Evolutionary conservation across 2,113 vertebrate species (phyloP).

Genomic region (Urocitellus parryii): DNA sequence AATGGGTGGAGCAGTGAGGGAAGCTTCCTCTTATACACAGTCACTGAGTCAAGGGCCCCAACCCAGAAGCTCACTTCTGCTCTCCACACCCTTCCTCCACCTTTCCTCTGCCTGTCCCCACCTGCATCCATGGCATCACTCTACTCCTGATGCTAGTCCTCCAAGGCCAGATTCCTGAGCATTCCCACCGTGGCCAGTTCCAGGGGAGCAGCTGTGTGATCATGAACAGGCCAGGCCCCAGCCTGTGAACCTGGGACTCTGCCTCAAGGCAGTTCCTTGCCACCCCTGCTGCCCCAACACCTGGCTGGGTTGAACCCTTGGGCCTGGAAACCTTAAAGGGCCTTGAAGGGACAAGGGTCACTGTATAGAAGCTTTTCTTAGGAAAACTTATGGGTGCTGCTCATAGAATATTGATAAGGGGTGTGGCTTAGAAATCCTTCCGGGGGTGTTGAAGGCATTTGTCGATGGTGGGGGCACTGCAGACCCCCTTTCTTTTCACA

Average conservation of each 20-base stretch:
- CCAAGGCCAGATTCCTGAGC: background rate
- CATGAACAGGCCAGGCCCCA: background rate
- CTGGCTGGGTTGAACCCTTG: background rate
- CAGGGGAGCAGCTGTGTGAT: background rate
- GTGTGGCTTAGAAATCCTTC: background rate
- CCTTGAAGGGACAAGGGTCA: background rate
- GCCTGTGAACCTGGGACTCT: background rate
- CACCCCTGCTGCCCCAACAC: background rate
- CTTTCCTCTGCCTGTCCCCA: background rate
- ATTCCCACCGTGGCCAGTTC: background rate
- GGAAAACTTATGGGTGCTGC: background rate
- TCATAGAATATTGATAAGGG: background rate
- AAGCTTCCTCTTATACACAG: background rate
- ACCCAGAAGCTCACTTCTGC: background rate
- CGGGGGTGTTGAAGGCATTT: background rate
- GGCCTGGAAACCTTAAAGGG: background rate
- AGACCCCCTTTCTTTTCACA: background rate
- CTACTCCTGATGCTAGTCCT: background rate
- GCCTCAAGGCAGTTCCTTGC: background rate
- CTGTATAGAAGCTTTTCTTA: background rate
- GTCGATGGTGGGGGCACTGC: rapidly evolving
- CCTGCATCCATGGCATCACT: background rate
- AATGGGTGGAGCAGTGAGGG: background rate
- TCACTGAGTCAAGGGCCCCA: background rate
- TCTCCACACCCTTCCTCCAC: background rate